phyloP scores from a whole-genome alignment of 2,113 vertebrate species.

The Zeus faber region DNA sequence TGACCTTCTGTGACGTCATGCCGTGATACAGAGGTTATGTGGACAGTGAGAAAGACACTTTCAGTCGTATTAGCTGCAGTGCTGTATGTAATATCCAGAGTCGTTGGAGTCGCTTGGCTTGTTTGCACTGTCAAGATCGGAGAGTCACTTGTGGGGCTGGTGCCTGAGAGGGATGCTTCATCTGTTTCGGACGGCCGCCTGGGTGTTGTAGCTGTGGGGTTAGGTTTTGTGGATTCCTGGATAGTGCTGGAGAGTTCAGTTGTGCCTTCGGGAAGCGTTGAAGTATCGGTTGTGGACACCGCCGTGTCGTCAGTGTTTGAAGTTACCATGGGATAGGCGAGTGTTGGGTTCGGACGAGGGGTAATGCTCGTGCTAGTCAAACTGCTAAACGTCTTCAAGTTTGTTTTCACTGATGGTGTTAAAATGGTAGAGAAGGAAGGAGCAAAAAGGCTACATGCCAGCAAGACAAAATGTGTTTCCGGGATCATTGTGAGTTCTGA shows the following conservation, averaged over 20 bases:
- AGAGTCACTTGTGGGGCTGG: conserved; percentile 4
- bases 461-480: conserved; percentile 19
- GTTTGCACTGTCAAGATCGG: conserved; percentile 6
- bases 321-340: not conserved
- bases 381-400: not conserved
- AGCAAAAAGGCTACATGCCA: conserved; percentile 38
- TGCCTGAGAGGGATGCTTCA: conserved; percentile 14
- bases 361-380: not conserved
- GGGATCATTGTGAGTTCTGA: conserved; percentile 32
- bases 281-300: not conserved
- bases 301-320: conserved; percentile 8
- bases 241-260: conserved; percentile 14
- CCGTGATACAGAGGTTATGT: conserved; percentile 2
- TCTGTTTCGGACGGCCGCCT: conserved; percentile 9
- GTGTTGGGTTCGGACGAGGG: not conserved
- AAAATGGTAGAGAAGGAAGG: conserved; percentile 15
- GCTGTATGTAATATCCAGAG: conserved; percentile 5
- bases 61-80: conserved; percentile 15
- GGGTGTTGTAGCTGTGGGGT: not conserved
- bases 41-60: conserved; percentile 21
- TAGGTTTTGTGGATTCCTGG: not conserved
- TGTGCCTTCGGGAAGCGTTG: conserved; percentile 1
- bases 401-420: conserved; percentile 8
- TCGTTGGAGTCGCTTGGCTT: conserved; percentile 6
- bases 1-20: not conserved